Conservation (phyloP, 2,113 vertebrate genomes). For the Daubentonia madagascariensis region DNA sequence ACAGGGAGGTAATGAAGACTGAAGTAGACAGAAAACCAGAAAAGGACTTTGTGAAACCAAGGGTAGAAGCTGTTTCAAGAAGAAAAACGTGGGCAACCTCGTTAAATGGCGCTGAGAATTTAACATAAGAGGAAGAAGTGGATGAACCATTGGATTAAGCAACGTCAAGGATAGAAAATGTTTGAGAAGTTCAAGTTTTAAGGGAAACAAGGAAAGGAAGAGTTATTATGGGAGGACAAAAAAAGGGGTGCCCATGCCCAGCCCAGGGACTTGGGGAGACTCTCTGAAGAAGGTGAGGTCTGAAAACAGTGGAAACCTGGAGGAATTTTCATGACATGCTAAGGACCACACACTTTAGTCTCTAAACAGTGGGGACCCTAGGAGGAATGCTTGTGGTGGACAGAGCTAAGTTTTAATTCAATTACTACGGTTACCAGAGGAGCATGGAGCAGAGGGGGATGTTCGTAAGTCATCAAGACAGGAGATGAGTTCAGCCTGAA, state of each 20-base stretch:
- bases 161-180: background rate
- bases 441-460: background rate
- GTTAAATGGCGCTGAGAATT: background rate
- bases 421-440: slow-evolving; percentile 12
- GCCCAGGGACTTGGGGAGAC: background rate
- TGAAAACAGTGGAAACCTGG: background rate
- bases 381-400: background rate
- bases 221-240: background rate
- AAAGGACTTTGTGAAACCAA: background rate
- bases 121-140: background rate
- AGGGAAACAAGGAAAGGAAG: background rate
- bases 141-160: background rate
- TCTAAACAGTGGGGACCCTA: background rate
- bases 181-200: background rate
- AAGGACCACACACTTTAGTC: background rate
- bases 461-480: background rate
- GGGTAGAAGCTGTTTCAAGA: background rate
- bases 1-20: background rate
- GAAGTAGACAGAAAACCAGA: background rate
- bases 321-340: background rate
- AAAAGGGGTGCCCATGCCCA: background rate
- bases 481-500: background rate
- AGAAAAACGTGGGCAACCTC: rapidly evolving
- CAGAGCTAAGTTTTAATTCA: slow-evolving; percentile 3
- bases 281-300: background rate